Conservation (phyloP, 1,140 invertebrate species). For the Armadillidium nasatum region DNA sequence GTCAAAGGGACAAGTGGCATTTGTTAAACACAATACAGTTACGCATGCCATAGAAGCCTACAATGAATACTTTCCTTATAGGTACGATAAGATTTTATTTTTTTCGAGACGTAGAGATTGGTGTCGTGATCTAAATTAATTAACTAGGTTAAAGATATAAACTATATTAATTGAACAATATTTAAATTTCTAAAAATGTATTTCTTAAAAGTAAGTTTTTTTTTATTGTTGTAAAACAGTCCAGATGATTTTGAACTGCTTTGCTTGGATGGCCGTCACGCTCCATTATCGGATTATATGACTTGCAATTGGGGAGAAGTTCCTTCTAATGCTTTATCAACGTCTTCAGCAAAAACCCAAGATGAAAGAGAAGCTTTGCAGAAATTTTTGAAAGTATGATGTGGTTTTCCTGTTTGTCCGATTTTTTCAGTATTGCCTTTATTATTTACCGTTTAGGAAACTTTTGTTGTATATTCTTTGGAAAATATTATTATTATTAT, state of each 20-base stretch:
- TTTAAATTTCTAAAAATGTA: too few relatives aligned
- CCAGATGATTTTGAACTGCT: constrained; percentile 69
- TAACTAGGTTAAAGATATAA: too few relatives aligned
- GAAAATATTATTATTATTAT: too few relatives aligned
- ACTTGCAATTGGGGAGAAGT: constrained; percentile 82
- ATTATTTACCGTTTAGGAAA: too few relatives aligned
- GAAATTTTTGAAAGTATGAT: constrained; percentile 45
- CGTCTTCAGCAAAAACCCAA: constrained; percentile 67
- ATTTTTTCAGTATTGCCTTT: too few relatives aligned
- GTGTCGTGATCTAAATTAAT: too few relatives aligned
- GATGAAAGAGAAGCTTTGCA: constrained; percentile 60
- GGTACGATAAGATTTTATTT: constrained; percentile 6
- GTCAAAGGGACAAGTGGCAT: constrained; percentile 84
- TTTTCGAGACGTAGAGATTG: too few relatives aligned
- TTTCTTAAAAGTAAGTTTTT: too few relatives aligned
- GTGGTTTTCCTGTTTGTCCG: too few relatives aligned
- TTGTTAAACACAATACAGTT: constrained; percentile 77
- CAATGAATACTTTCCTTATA: not conserved
- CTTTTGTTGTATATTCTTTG: too few relatives aligned
- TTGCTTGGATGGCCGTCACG: constrained; percentile 73
- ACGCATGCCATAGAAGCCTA: constrained; percentile 7
- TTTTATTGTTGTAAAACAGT: too few relatives aligned
- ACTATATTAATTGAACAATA: too few relatives aligned
- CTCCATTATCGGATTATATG: constrained; percentile 64
- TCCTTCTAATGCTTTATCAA: constrained; percentile 80